Base-by-base conservation (phyloP, 2,888 invertebrate genomes). In the Dasypogon diadema region DNA sequence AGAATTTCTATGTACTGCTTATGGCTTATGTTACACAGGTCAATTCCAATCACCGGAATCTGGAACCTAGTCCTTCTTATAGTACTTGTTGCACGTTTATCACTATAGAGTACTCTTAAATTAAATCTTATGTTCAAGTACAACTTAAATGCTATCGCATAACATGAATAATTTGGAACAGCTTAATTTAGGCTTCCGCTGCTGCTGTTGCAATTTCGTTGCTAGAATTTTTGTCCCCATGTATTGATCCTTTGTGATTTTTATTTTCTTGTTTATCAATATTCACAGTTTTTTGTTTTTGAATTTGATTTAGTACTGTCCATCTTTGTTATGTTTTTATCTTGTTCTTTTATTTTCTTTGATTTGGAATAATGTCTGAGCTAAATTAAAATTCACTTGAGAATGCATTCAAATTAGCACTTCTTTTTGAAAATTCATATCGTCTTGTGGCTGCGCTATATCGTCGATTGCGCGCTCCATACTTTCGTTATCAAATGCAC, bases 401-500 rank as follows among this genome's bases (percentile, higher is more conserved):
- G 48, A 6, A 65, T 4, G 46, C 46, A 16, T 65, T 46, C 24
- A 65, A 8, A 65, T 65, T 46, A 65, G 46, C 4, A 14, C 24
- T 46, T 65, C 65, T 65, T 22, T 65, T 65, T 65, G 65, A 65
- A 65, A 65, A 65, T 22, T 65, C 46, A 46, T 46, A 46, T 65
- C 65, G 65, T 65, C 24, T 46, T 18, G 12, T 16, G 24, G 24
- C 48, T 22, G 65, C 65, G 48, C 65, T 65, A 24, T 65, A 48
- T 48, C 51, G 51, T 21, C 65, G 16, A 3, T 48, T 65, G 42
- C 37, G 46, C 42, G 24, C 18, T 8, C 46, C 18, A 37, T 46
- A 21, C 48, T 48, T 24, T 37, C 37, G 65, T 74, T 58, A 74
- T 74, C 46, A 58, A 65, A 60, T 75, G 24, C 65, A 63, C 65